Percentiles rank a stretch among this genome's conserved stretches.
Evolutionary conservation across 2,888 invertebrate species (phyloP).

Genomic region (Agonopterix subpropinquella): DNA sequence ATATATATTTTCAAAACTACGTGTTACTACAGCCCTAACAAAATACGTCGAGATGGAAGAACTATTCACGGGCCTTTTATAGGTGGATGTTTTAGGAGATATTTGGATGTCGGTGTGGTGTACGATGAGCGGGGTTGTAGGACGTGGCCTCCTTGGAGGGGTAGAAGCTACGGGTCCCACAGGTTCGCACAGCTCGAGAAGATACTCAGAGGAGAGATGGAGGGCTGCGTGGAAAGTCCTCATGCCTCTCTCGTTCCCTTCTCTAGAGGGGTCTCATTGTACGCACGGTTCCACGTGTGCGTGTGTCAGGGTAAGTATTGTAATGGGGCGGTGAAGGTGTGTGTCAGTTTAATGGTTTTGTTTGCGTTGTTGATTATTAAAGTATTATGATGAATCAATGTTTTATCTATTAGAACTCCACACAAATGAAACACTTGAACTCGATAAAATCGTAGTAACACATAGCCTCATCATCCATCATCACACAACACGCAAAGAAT

Average conservation of each 20-base stretch:
- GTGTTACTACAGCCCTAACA: no score
- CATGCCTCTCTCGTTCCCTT: conserved; percentile 22
- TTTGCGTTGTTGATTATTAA: no score
- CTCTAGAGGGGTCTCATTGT: conserved; percentile 19
- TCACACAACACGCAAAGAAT: no score
- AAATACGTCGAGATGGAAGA: neutral
- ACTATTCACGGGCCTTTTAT: conserved; percentile 1
- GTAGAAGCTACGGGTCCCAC: conserved; percentile 23
- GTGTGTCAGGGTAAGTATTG: conserved; percentile 21
- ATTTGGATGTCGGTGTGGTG: conserved; percentile 24
- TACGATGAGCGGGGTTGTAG: conserved; percentile 43
- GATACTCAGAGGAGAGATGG: conserved; percentile 10
- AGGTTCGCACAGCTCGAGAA: conserved; percentile 24
- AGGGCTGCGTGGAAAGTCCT: conserved; percentile 21
- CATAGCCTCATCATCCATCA: no score
- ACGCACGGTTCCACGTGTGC: conserved; percentile 22
- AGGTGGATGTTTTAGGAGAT: conserved; percentile 32
- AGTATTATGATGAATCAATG: no score
- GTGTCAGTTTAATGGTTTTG: no score
- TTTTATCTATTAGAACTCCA: no score
- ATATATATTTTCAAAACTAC: no score
- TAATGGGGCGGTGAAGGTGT: conserved; percentile 7
- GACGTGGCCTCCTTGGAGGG: conserved; percentile 19
- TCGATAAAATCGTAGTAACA: no score
- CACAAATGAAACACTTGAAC: no score